Base-by-base conservation (phyloP, 2,888 invertebrate genomes). In the Harmothoe impar region DNA sequence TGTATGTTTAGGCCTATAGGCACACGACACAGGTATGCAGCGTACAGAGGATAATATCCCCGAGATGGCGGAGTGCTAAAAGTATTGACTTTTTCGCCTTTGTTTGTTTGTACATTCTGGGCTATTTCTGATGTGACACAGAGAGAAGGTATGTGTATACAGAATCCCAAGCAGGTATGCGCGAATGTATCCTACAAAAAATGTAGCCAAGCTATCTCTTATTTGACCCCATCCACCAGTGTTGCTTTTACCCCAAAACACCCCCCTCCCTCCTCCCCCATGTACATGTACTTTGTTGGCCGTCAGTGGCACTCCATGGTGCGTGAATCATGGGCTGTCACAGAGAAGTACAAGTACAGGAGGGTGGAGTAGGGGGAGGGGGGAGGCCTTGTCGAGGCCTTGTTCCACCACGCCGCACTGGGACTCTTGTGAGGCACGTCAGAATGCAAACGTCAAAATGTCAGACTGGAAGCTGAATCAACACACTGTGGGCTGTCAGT, bases 391-490 rank as follows among this genome's bases (percentile, higher is more conserved):
- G 62, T 43, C 3, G 62, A 62, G 62, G 62, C 23, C 25, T 23
- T 72, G 72, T 72, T 72, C 72, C 25, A 29, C 31, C 72, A n/a
- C 1, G 31, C 72, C 31, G 3, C 62, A 29, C 29, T n/a, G 72
- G 72, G 29, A 72, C 72, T 3, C 72, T 72, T 72, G 72, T 72
- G 31, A 72, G 15, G 72, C 72, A 72, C 62, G 72, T 29, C 72
- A 72, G 72, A 72, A 29, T 29, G n/a, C 62, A 72, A 25, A 72
- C 72, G 72, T 72, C 72, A 72, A 72, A 72, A 72, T 29, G 72
- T 72, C 72, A 72, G 29, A 15, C 72, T 29, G 15, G 29, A 72
- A 72, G 72, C 72, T 77, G 77, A 31, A 25, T 77, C 25, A 77
- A 31, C 77, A 77, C n/a, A 31, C 77, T n/a, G 77, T 77, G 17